Evolutionary conservation across 1,140 invertebrate genomes (phyloP), one percentile per base, ranked within the genome.

Genomic region (Neotoxoptera formosana): DNA sequence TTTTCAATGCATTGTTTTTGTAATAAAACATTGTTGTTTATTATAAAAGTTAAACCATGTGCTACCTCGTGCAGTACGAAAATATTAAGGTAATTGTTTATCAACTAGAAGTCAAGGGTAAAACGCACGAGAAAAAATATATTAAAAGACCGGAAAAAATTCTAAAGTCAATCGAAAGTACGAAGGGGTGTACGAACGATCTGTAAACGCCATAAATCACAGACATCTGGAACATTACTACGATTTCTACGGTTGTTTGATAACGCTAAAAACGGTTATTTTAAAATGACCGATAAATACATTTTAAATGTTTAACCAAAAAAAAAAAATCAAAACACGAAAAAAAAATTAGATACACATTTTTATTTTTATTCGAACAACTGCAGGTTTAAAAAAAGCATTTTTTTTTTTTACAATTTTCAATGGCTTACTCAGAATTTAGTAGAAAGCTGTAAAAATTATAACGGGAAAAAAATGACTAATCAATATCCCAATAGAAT

Each of bases 121-220:
- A 89, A 87, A 48, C 48, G 1, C 30, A 14, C 14, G 48, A n/a
- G 47, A 87, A 87, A 87, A 56, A 56, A 36, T 53, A 56, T 45
- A 90, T 60, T 30, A 90, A 90, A 90, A 67, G 17, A 60, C 53
- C 21, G n/a, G 25, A 67, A 67, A 90, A 45, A 67, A n/a, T 47
- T 21, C 11, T 20, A 45, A 90, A 90, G 89, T 67, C 56, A 47
- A 67, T 25, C 14, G 89, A 8, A 45, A 90, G 45, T 20, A n/a
- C 8, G 20, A 11, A 60, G 36, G 41, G 36, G n/a, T 0, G 51
- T n/a, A n/a, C 20, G 0, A 67, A 67, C 23, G 67, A 47, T n/a
- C 36, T 30, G 34, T 67, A 90, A 90, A 45, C 7, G 25, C 41
- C n/a, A 90, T 90, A 90, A 90, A 90, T 90, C 56, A 90, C 53